Percentiles rank a stretch among this genome's conserved stretches.
These are phyloP conservation scores for Pristionchus maxplancki DNA, from an alignment of 2,888 invertebrate genomes.

Conservation along the genomic window DNA sequence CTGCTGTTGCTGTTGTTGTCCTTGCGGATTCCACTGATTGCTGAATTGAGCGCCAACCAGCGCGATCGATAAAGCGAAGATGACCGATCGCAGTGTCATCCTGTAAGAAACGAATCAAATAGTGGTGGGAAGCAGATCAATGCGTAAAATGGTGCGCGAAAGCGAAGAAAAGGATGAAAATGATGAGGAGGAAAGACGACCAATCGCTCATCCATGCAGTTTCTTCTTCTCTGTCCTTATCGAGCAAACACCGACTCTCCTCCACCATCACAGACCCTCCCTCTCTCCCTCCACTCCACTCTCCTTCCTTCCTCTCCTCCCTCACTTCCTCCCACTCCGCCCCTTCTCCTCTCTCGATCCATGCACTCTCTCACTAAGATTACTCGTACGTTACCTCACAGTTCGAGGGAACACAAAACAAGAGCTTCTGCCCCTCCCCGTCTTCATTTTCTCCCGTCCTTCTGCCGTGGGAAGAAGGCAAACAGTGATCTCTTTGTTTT, in stretches of 20 bases:
- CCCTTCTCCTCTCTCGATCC: conserved; percentile 1
- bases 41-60: not conserved
- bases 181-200: conserved; percentile 32
- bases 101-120: conserved; percentile 35
- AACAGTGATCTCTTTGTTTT: conserved; percentile 42
- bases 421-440: conserved; percentile 1
- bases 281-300: not conserved
- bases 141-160: conserved; percentile 51
- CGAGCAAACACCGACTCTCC: conserved; percentile 46
- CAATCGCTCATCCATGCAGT: conserved; percentile 36
- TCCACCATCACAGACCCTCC: not conserved
- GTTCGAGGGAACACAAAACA: conserved; percentile 32
- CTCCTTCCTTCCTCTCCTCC: conserved; percentile 24
- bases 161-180: not conserved
- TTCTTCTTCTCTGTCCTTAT: conserved; percentile 49
- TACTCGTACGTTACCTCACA: conserved; percentile 16
- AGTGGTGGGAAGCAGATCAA: conserved; percentile 47
- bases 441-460: not conserved
- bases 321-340: conserved; percentile 10
- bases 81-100: conserved; percentile 27
- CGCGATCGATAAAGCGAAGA: not conserved
- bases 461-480: conserved; percentile 38
- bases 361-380: conserved; percentile 12
- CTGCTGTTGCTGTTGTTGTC: conserved; percentile 54
- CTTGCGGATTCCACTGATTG: not conserved